Evolutionary conservation across 2,888 invertebrate genomes (phyloP).

Genomic region (Acrobeloides nanus): DNA sequence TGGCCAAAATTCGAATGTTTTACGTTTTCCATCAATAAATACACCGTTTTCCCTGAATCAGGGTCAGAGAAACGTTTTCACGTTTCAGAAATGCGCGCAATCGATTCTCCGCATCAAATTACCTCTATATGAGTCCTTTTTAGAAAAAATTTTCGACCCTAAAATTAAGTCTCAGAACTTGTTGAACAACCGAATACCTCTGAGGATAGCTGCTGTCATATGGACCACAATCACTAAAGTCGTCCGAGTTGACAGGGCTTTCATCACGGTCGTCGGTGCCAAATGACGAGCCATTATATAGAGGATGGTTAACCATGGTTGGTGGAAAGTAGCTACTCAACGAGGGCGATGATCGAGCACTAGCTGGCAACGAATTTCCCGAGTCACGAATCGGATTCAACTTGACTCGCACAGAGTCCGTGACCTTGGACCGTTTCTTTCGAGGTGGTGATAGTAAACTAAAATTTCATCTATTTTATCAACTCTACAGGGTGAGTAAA

Average conservation of each 20-base stretch:
- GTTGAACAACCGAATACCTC: conserved; percentile 17
- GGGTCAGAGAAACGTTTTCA: too few relatives aligned
- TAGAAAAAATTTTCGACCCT: too few relatives aligned
- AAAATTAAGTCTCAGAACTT: neutral
- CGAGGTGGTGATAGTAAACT: too few relatives aligned
- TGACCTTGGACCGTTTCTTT: conserved; percentile 40
- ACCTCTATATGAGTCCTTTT: too few relatives aligned
- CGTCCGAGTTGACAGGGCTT: conserved; percentile 41
- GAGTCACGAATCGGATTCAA: conserved; percentile 21
- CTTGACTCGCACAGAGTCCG: conserved; percentile 34
- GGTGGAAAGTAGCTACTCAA: conserved; percentile 29
- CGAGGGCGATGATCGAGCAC: conserved; percentile 25
- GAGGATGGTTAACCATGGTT: conserved; percentile 47
- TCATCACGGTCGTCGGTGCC: conserved; percentile 27
- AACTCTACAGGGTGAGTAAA: too few relatives aligned
- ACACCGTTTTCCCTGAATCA: too few relatives aligned
- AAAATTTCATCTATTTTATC: too few relatives aligned
- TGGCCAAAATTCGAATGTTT: too few relatives aligned
- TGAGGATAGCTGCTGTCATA: conserved; percentile 28
- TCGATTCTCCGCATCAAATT: too few relatives aligned
- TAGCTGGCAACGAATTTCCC: conserved; percentile 20
- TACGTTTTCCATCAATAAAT: too few relatives aligned
- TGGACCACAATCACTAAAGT: conserved; percentile 32
- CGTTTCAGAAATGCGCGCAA: too few relatives aligned
- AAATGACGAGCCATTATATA: conserved; percentile 35